Evolutionary conservation across 1,140 invertebrate genomes (phyloP), one percentile per base, ranked within the genome.

Genomic region (Brachionus asplanchnoidis): DNA sequence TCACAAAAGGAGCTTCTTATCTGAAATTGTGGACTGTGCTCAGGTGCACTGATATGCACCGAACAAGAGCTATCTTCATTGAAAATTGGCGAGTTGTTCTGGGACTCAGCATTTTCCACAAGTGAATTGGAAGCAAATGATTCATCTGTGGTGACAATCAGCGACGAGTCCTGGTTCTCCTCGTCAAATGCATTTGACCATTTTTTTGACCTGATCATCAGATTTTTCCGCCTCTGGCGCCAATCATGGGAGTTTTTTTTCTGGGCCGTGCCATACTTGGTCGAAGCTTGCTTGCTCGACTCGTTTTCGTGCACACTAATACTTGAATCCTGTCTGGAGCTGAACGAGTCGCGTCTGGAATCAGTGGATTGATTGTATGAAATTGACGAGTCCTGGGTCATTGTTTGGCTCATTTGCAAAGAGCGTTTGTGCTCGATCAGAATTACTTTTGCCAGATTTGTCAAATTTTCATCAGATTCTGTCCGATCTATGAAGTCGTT

Each of bases 371-470:
- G 73, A 14, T 46, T 77, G 26, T 50, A 77, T 8, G 73, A 77
- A 12, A 77, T 77, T 1, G 73, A 77, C 7, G 73, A 77, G 26
- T 77, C 73, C 14, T 77, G 42, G 5, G 79, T 65, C n/a, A 23
- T 46, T 20, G 79, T 82, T 46, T 82, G 20, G 53, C 28, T 46
- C 50, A 42, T 65, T 82, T 68, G 28, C 6, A 82, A 26, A 17
- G 79, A 82, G 32, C 40, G 36, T 60, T 46, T 36, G 20, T 82
- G 79, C 8, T 82, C 79, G 40, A 82, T 82, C 32, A 82, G 65
- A 68, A 82, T 82, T 20, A 82, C 65, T 82, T 82, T 82, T 0
- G 79, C 79, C 28, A 82, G 65, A 40, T 66, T 82, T 20, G 79
- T n/a, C 53, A 82, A 65, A 65, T 82, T 82, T 28, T 82, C 79